Evolutionary conservation across 2,797 vertebrate species (phyloP), one percentile per base, ranked within the genome.

Genomic region (Molossus alvarezi): DNA sequence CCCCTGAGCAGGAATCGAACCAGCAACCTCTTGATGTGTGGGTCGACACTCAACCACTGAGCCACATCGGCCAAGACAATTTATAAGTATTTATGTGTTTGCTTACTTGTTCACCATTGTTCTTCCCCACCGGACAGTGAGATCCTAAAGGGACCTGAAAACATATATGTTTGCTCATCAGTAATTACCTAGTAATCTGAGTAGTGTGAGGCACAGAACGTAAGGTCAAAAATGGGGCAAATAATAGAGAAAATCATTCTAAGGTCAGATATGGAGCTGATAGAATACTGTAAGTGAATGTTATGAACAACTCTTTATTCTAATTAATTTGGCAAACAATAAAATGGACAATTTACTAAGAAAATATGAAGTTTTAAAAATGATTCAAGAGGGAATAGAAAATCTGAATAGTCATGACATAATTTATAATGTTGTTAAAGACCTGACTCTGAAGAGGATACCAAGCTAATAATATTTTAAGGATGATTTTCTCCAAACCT

Each of bases 381-480:
- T 64, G 91, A 90, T 77, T 48, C 13, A 85, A 88, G n/a, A 20
- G 3, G 11, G 18, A 84, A 53, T 27, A 93, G 41, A 72, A 93
- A 87, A 87, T 76, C 12, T 95, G 48, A 83, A 84, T 76, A 90
- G 37, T 95, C 29, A 75, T 65, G 13, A 3, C 64, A 83, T 48
- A 72, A 89, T 37, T 93, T 13, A 84, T 18, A 88, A 27, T 0
- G 21, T 77, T 84, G 7, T 71, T 94, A 75, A 93, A 85, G 48
- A 86, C 87, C n/a, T 65, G 90, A 67, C 64, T 88, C 60, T 90
- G 37, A 93, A 84, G 23, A 83, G 6, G 33, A 86, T 65, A 60
- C 8, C 12, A 91, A 12, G 2, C 23, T 84, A 79, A 69, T 25
- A 91, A 79, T 89, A 90, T 81, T 94, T 95, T 95, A 89, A 87